Percentiles rank a stretch among this genome's conserved stretches.
phyloP scores from a whole-genome alignment of 2,113 vertebrate species.

The Capricornis sumatraensis region DNA sequence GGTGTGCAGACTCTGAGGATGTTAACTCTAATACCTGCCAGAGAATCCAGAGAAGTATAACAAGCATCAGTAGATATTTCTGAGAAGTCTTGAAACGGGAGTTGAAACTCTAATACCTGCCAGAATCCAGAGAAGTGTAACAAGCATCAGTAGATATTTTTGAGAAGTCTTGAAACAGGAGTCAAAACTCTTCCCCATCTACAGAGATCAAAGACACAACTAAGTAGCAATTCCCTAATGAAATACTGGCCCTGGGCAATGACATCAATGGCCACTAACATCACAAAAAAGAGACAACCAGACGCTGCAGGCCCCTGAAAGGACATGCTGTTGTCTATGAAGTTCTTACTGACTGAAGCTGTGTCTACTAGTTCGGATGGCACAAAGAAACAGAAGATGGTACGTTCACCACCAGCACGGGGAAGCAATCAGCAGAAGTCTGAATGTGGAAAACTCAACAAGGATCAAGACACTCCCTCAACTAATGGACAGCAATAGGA shows the following conservation, averaged over 20 bases:
- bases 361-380: background rate
- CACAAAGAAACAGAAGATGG: background rate
- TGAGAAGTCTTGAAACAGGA: background rate
- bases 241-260: background rate
- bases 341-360: background rate
- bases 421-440: background rate
- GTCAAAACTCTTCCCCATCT: background rate
- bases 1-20: background rate
- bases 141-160: background rate
- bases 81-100: background rate
- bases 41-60: background rate
- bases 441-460: background rate
- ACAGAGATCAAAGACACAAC: background rate
- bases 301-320: background rate
- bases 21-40: background rate
- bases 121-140: background rate
- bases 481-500: background rate
- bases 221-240: background rate
- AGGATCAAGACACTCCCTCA: background rate
- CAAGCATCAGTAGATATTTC: background rate
- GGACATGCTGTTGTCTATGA: background rate
- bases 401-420: background rate
- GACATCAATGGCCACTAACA: background rate
- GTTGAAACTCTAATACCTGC: background rate
- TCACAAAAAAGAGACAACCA: background rate